Conservation (phyloP, 1,140 invertebrate genomes). For the Dendrolimus kikuchii region DNA sequence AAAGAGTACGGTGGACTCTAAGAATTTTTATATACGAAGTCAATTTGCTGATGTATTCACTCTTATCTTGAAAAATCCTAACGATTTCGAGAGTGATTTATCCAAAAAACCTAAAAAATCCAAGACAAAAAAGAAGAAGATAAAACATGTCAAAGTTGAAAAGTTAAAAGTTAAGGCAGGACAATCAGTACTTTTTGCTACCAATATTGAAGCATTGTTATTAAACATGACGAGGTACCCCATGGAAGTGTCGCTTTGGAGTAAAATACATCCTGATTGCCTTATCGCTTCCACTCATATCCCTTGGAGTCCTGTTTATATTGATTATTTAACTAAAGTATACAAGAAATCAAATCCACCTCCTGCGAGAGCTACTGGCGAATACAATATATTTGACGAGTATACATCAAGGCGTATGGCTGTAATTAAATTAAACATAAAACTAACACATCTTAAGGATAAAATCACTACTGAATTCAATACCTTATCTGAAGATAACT, state of each 20-base stretch:
- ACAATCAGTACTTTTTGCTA: conserved; percentile 34
- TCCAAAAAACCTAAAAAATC: conserved; percentile 21
- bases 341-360: conserved; percentile 8
- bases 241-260: conserved; percentile 38
- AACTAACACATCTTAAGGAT: conserved; percentile 25
- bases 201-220: conserved; percentile 24
- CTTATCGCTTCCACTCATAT: conserved; percentile 32
- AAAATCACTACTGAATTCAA: conserved; percentile 17
- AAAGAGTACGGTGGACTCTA: conserved; percentile 23
- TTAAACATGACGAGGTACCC: conserved; percentile 36
- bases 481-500: conserved; percentile 14
- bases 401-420: conserved; percentile 30
- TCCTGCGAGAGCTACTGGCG: conserved; percentile 17
- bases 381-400: conserved; percentile 37
- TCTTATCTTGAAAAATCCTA: conserved; percentile 32
- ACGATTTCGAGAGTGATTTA: conserved; percentile 7
- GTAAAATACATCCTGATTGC: conserved; percentile 18
- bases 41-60: conserved; percentile 47
- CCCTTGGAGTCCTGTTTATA: conserved; percentile 32
- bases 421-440: conserved; percentile 34
- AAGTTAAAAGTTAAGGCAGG: conserved; percentile 14
- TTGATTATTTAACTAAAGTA: conserved; percentile 34
- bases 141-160: conserved; percentile 6
- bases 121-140: conserved; percentile 15
- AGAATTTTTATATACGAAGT: conserved; percentile 30